phyloP scores from a whole-genome alignment of 2,888 invertebrate genomes.

The Rhimphoctona megacephalus region DNA sequence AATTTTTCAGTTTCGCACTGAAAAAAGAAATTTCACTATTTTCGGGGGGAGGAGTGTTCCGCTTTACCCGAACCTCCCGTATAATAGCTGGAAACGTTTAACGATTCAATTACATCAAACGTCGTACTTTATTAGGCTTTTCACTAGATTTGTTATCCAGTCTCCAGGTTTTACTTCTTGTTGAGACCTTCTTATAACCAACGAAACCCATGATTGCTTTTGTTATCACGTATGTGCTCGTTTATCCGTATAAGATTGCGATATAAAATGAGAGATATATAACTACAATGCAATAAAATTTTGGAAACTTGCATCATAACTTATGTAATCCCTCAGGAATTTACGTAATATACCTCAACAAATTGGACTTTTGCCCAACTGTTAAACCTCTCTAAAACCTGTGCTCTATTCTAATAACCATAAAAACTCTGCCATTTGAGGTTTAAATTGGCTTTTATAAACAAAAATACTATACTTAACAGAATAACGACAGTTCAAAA shows the following conservation, averaged over 20 bases:
- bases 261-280: neutral
- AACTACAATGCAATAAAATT: slow-evolving; percentile 39
- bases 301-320: slow-evolving; percentile 24
- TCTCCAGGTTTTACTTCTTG: slow-evolving; percentile 5
- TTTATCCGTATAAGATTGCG: slow-evolving; percentile 20
- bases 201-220: slow-evolving; percentile 32
- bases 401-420: neutral
- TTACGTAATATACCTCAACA: neutral
- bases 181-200: slow-evolving; percentile 3
- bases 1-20: too few species aligned
- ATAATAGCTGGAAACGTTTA: neutral
- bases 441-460: neutral
- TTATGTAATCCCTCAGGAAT: too few species aligned
- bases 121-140: slow-evolving; percentile 27
- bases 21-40: too few species aligned
- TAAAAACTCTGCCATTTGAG: neutral
- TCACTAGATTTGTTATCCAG: neutral
- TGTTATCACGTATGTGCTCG: slow-evolving; percentile 5
- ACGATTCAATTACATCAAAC: slow-evolving; percentile 40
- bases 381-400: neutral
- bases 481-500: neutral
- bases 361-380: neutral
- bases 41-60: too few species aligned
- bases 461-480: neutral
- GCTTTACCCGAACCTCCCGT: too few species aligned